These are phyloP conservation scores for Oscheius sp. DNA, from an alignment of 2,888 invertebrate species.

Conservation along the genomic window DNA sequence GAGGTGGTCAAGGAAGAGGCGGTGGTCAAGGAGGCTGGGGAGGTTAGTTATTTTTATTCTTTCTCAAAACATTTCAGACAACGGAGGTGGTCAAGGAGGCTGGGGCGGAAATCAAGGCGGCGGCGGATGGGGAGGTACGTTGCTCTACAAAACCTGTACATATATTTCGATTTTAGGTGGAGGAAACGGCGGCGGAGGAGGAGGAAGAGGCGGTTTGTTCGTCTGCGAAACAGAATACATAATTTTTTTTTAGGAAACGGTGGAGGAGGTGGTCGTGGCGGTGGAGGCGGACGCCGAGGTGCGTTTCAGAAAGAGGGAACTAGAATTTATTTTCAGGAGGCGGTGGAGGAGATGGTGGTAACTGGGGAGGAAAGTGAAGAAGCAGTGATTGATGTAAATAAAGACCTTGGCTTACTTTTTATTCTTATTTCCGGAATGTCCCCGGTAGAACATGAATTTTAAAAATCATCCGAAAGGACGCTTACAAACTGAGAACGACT, in stretches of 20 bases:
- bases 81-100: slow-evolving; percentile 9
- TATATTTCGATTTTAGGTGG: neutral
- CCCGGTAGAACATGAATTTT: neutral
- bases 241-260: slow-evolving; percentile 1
- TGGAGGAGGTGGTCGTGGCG: slow-evolving; percentile 3
- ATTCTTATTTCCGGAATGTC: slow-evolving; percentile 18
- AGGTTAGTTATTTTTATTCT: neutral
- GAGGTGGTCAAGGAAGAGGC: neutral
- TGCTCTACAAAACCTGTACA: neutral
- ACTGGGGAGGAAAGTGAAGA: too few species aligned
- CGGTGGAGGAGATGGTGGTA: too few species aligned
- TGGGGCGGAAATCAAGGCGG: neutral
- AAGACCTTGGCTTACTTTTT: too few species aligned
- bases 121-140: too few species aligned
- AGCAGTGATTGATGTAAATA: too few species aligned
- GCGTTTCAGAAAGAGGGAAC: too few species aligned
- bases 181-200: neutral
- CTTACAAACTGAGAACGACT: slow-evolving; percentile 22
- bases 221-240: too few species aligned
- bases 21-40: neutral
- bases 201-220: slow-evolving; percentile 3
- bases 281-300: neutral
- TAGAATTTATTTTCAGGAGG: too few species aligned
- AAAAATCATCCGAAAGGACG: slow-evolving; percentile 22
- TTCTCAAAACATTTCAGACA: neutral